Percentiles rank a stretch among this genome's conserved stretches.
Evolutionary conservation across 2,113 vertebrate genomes (phyloP).

Genomic region (Cepphus grylle): DNA sequence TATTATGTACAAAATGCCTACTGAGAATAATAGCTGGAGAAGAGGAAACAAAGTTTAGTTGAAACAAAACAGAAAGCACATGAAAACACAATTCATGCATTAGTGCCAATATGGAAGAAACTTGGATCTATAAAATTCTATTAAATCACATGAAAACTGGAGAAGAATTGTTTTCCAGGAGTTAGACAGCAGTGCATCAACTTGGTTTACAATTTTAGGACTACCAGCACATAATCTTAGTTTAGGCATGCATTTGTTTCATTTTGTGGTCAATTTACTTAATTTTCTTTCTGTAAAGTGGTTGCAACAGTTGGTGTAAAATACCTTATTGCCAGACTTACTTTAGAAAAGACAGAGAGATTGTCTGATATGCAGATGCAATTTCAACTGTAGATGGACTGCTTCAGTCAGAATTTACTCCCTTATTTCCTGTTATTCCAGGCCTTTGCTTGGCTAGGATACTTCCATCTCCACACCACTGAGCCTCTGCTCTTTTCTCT

Average conservation of each 20-base stretch:
- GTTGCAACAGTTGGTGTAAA: not conserved
- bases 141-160: not conserved
- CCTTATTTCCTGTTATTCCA: not conserved
- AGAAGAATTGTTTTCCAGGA: not conserved
- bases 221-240: rapidly evolving
- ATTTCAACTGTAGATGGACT: not conserved
- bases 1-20: not conserved
- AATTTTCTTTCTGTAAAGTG: not conserved
- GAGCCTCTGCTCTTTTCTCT: not conserved
- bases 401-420: not conserved
- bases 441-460: not conserved
- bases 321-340: not conserved
- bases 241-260: not conserved
- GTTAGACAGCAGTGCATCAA: not conserved
- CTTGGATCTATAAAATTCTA: not conserved
- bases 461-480: not conserved
- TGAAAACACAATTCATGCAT: not conserved
- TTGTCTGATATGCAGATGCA: not conserved
- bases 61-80: not conserved
- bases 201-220: not conserved
- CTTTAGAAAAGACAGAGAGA: not conserved
- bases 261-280: not conserved
- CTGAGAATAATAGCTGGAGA: not conserved
- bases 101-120: not conserved
- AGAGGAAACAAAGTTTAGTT: not conserved